Conservation (phyloP, 2,113 vertebrate species). For the Syrrhaptes paradoxus region DNA sequence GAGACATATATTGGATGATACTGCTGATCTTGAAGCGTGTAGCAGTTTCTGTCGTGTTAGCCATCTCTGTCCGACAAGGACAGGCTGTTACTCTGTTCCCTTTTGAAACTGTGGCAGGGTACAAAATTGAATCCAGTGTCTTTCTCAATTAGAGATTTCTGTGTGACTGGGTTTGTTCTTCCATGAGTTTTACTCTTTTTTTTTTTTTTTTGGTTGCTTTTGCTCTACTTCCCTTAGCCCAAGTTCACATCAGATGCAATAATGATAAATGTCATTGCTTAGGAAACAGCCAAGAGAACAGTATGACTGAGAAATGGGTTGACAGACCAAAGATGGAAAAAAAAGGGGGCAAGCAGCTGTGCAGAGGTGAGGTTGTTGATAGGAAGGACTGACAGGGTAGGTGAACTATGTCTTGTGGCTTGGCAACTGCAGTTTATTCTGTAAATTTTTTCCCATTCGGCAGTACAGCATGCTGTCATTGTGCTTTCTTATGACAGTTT, state of each 20-base stretch:
- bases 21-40: background rate
- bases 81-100: background rate
- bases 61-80: background rate
- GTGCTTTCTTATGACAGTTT: constrained; percentile 8
- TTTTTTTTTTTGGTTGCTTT: background rate
- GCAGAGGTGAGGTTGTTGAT: background rate
- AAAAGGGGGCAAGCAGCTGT: background rate
- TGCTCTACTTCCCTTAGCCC: background rate
- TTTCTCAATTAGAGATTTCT: background rate
- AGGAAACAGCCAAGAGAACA: background rate
- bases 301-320: background rate
- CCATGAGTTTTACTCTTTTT: background rate
- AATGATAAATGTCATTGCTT: background rate
- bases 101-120: background rate
- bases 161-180: background rate
- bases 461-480: background rate
- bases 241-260: background rate
- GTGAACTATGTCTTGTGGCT: constrained; percentile 11
- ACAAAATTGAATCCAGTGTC: background rate
- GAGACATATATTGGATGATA: background rate
- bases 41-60: background rate
- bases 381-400: constrained; percentile 13
- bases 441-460: background rate
- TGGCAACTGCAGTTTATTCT: constrained; percentile 35
- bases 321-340: background rate